phyloP scores from a whole-genome alignment of 2,888 invertebrate species.

The Tiphia femorata region DNA sequence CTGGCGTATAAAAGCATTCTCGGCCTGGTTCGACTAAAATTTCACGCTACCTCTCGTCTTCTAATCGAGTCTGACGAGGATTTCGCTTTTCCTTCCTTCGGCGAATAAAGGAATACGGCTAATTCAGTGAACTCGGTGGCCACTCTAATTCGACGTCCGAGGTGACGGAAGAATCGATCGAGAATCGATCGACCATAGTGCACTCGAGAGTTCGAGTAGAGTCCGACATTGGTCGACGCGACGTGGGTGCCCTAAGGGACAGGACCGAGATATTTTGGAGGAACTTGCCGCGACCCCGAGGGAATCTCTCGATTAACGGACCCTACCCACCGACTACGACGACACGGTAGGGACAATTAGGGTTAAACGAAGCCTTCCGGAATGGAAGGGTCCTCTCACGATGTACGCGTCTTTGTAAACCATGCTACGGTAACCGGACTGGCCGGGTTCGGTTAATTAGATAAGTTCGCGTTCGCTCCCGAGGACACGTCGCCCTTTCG shows the following conservation, averaged over 20 bases:
- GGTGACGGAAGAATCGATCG: not conserved
- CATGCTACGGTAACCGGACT: too few species aligned
- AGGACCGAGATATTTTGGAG: not conserved
- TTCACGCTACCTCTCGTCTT: too few species aligned
- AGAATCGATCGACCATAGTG: not conserved
- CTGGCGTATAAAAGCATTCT: too few species aligned
- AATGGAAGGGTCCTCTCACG: constrained; percentile 19
- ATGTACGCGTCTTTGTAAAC: constrained; percentile 20
- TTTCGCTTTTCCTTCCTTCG: too few species aligned
- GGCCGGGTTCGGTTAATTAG: too few species aligned
- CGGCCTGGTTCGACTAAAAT: too few species aligned
- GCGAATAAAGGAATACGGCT: too few species aligned
- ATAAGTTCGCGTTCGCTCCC: too few species aligned
- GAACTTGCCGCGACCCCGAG: constrained; percentile 3
- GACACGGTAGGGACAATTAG: constrained; percentile 21
- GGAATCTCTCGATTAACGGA: constrained; percentile 31
- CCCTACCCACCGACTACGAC: constrained; percentile 20
- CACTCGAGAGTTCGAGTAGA: not conserved
- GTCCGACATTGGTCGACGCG: not conserved
- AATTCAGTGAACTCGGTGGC: too few species aligned
- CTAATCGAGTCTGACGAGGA: too few species aligned
- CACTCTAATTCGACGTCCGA: not conserved
- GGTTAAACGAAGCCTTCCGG: constrained; percentile 18
- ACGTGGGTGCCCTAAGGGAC: not conserved
- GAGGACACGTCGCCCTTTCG: too few species aligned